phyloP scores from a whole-genome alignment of 2,888 invertebrate species.

The Falcaria lacertinaria region DNA sequence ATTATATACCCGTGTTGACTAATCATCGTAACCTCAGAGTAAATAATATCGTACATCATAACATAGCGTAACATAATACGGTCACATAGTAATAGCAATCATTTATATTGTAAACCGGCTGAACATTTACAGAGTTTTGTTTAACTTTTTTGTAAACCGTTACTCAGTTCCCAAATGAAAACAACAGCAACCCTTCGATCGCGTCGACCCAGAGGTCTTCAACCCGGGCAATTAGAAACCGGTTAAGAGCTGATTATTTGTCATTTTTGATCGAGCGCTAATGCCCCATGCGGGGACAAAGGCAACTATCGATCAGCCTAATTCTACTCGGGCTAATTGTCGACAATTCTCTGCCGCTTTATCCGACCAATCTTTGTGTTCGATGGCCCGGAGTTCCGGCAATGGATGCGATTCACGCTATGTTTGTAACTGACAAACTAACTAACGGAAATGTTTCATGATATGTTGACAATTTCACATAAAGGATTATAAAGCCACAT shows the following conservation, averaged over 20 bases:
- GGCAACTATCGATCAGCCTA: conserved; percentile 52
- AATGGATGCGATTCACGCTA: conserved; percentile 43
- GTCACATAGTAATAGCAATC: too few species aligned
- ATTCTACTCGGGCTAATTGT: conserved; percentile 59
- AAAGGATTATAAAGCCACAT: too few species aligned
- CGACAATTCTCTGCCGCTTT: conserved; percentile 55
- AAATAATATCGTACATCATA: too few species aligned
- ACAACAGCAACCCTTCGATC: neutral
- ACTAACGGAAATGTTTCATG: neutral
- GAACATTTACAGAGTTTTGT: too few species aligned
- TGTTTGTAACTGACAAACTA: too few species aligned
- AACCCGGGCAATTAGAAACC: conserved; percentile 14
- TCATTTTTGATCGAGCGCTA: conserved; percentile 46
- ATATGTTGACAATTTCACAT: neutral
- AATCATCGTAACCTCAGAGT: too few species aligned
- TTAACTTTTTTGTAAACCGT: neutral
- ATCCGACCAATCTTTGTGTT: conserved; percentile 51
- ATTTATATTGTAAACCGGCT: too few species aligned
- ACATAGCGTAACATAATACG: too few species aligned
- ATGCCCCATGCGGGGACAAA: conserved; percentile 44
- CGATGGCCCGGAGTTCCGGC: conserved; percentile 25
- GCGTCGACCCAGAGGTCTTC: neutral
- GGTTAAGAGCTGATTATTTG: conserved; percentile 25
- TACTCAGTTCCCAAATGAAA: neutral
- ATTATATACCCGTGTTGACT: too few species aligned